Conservation (phyloP, 2,797 vertebrate species). For the Mareca strepera region DNA sequence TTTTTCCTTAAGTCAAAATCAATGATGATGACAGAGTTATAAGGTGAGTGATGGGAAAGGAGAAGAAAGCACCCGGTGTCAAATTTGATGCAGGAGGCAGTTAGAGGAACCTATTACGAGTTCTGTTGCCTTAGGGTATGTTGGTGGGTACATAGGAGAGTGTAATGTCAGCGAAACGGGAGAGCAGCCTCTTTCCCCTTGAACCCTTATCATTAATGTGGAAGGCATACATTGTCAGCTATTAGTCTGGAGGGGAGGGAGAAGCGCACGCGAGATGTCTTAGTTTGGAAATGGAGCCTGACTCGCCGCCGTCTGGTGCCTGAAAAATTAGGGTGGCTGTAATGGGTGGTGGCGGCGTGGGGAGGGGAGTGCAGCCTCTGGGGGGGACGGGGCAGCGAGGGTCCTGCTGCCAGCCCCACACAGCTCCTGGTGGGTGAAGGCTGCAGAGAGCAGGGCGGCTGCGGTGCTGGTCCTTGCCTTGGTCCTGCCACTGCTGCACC, state of each 20-base stretch:
- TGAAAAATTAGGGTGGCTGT: constrained; percentile 19
- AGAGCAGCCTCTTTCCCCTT: constrained; percentile 64
- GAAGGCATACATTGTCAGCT: constrained; percentile 63
- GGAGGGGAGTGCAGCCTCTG: background rate
- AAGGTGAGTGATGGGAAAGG: constrained; percentile 60
- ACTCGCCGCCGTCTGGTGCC: constrained; percentile 6
- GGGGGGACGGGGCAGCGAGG: constrained; percentile 16
- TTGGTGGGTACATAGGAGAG: constrained; percentile 47
- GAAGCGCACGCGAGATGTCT: constrained; percentile 20
- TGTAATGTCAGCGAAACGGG: constrained; percentile 60
- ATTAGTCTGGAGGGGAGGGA: constrained; percentile 67
- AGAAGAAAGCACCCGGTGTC: constrained; percentile 71
- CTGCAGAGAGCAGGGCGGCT: background rate
- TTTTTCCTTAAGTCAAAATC: constrained; percentile 73
- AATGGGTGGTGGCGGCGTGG: constrained; percentile 4
- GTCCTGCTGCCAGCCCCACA: background rate
- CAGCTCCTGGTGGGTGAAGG: background rate
- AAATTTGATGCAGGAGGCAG: constrained; percentile 72
- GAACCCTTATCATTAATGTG: constrained; percentile 68
- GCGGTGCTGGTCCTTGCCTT: no score
- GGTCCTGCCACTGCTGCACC: no score
- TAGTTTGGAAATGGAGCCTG: constrained; percentile 65
- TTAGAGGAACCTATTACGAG: constrained; percentile 72
- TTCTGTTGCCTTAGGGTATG: constrained; percentile 73
- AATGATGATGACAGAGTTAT: constrained; percentile 70